Conservation (phyloP, 2,888 invertebrate species). For the Euplexia lucipara region DNA sequence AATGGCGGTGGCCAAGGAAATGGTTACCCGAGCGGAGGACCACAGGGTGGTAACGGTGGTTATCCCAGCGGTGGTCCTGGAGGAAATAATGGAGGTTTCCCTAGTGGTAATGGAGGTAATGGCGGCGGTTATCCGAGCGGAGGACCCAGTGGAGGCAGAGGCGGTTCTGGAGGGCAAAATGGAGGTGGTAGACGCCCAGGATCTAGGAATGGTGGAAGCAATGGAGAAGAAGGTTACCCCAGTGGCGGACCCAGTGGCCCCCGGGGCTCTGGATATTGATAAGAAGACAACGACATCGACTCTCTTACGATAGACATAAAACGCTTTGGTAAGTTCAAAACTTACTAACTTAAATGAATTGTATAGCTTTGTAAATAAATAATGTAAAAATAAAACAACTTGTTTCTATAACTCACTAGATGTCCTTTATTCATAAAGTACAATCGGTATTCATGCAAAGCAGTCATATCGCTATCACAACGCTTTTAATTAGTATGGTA, state of each 20-base stretch:
- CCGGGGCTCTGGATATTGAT: constrained; percentile 85
- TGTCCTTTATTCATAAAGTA: constrained; percentile 50
- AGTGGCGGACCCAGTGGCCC: constrained; percentile 84
- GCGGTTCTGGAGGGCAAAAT: constrained; percentile 61
- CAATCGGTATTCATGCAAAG: constrained; percentile 48
- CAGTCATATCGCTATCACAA: constrained; percentile 59
- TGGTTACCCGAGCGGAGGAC: constrained; percentile 53
- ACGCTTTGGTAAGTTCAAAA: constrained; percentile 42
- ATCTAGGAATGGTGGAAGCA: constrained; percentile 58
- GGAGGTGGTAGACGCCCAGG: constrained; percentile 66
- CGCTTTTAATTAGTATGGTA: constrained; percentile 44
- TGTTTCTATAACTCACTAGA: constrained; percentile 39
- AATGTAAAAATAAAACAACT: constrained; percentile 35
- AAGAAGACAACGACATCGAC: constrained; percentile 31
- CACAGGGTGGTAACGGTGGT: constrained; percentile 54
- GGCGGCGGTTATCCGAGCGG: constrained; percentile 69
- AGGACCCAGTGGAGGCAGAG: constrained; percentile 63
- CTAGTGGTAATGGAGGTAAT: constrained; percentile 23
- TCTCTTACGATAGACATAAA: constrained; percentile 22
- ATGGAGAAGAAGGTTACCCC: constrained; percentile 81
- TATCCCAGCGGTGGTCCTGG: constrained; percentile 58
- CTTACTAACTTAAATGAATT: constrained; percentile 44
- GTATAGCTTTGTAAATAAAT: constrained; percentile 61
- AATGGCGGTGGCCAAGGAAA: constrained; percentile 55
- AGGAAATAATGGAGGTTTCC: constrained; percentile 36